phyloP scores from a whole-genome alignment of 2,113 vertebrate species.

The Dipodomys ordii region DNA sequence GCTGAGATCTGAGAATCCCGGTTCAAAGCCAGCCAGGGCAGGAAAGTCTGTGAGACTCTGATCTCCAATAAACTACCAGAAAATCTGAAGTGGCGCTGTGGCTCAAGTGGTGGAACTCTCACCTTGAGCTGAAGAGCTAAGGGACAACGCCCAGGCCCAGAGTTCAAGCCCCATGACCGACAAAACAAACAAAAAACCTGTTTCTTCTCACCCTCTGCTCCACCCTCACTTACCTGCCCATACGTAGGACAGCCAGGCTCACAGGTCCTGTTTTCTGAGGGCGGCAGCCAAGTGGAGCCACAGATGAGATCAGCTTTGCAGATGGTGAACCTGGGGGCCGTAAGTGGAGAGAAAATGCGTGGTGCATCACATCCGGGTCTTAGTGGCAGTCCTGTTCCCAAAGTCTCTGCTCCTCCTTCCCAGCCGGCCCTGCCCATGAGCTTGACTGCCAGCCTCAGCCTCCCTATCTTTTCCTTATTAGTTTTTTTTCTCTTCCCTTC shows the following conservation, averaged over 20 bases:
- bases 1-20: no score
- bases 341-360: background rate
- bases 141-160: no score
- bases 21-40: no score
- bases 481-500: no score
- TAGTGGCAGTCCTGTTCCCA: background rate
- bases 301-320: slow-evolving; percentile 90
- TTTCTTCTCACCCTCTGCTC: background rate
- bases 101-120: no score
- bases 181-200: no score
- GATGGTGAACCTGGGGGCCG: slow-evolving; percentile 87
- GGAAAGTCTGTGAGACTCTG: no score
- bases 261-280: slow-evolving; percentile 85
- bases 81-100: no score
- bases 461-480: background rate
- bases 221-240: slow-evolving; percentile 86
- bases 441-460: no score
- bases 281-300: slow-evolving; percentile 86
- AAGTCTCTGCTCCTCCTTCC: background rate
- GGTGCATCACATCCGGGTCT: background rate
- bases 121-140: no score
- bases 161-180: no score
- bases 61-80: no score
- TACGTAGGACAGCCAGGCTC: slow-evolving; percentile 87
- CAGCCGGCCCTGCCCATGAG: background rate